Conservation (phyloP, 2,113 vertebrate species). For the Scomber scombrus region DNA sequence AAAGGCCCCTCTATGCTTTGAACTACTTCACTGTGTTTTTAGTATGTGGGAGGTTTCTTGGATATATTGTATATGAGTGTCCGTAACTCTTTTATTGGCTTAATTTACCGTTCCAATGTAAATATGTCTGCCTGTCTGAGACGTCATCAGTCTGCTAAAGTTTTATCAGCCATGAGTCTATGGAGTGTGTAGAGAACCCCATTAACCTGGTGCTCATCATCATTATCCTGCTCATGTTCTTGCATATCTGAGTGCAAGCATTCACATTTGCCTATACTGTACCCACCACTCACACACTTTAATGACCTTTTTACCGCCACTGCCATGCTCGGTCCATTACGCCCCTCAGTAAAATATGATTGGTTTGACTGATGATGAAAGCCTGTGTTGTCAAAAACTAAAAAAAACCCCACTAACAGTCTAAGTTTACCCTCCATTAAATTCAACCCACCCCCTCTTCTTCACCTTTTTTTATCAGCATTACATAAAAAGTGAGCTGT, state of each 20-base stretch:
- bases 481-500: constrained; percentile 69
- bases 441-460: not conserved
- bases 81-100: not conserved
- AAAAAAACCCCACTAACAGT: not conserved
- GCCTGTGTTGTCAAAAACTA: too few species aligned
- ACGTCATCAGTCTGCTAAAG: not conserved
- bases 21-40: not conserved
- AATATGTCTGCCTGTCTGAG: not conserved
- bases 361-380: not conserved
- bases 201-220: constrained; percentile 3
- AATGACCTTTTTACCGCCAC: too few species aligned
- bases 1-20: constrained; percentile 23
- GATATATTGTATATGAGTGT: not conserved
- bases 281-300: not conserved
- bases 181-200: not conserved
- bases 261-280: not conserved
- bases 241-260: constrained; percentile 1
- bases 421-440: constrained; percentile 1
- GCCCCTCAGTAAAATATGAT: not conserved
- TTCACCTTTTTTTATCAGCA: constrained; percentile 34
- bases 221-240: constrained; percentile 9
- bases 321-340: not conserved
- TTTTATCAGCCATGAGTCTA: constrained; percentile 13
- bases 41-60: not conserved
- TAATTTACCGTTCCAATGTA: not conserved